A percentile compares a stretch with the other conserved stretches of the same genome.
These are phyloP conservation scores for Tenrec ecaudatus DNA, from an alignment of 2,113 vertebrate genomes.

Conservation along the genomic window DNA sequence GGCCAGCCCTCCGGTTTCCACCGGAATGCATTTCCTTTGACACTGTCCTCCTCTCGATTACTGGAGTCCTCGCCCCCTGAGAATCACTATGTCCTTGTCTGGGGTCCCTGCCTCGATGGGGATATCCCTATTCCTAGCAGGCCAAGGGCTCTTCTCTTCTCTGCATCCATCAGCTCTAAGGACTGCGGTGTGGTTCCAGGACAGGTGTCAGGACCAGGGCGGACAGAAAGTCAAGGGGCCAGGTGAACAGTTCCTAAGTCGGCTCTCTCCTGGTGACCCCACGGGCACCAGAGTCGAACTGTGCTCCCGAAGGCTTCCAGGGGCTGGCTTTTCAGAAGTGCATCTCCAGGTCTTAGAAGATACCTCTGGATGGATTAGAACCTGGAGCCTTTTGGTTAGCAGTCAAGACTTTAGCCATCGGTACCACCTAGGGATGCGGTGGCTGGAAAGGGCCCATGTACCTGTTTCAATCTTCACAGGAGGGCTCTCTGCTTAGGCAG, in stretches of 20 bases:
- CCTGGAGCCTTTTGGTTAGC: background rate
- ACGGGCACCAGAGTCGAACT: background rate
- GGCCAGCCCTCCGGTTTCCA: background rate
- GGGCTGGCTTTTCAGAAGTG: background rate
- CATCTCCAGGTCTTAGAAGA: background rate
- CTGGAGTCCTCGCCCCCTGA: background rate
- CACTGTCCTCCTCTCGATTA: background rate
- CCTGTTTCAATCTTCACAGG: background rate
- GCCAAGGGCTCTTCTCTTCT: background rate
- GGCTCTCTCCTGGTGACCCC: background rate
- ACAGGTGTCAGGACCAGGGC: background rate
- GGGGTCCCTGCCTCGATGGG: background rate
- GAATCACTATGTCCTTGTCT: background rate
- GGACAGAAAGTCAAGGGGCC: background rate
- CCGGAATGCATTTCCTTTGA: background rate
- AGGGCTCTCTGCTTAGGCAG: background rate
- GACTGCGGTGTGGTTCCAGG: background rate
- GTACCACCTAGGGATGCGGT: background rate
- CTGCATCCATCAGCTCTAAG: background rate
- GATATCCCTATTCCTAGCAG: background rate
- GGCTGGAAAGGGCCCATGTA: background rate
- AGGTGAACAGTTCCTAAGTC: background rate
- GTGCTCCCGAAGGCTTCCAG: background rate
- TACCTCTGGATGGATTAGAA: background rate
- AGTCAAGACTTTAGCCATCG: background rate